These are phyloP conservation scores for Subacronicta megacephala DNA, from an alignment of 2,888 invertebrate genomes.

Conservation along the genomic window DNA sequence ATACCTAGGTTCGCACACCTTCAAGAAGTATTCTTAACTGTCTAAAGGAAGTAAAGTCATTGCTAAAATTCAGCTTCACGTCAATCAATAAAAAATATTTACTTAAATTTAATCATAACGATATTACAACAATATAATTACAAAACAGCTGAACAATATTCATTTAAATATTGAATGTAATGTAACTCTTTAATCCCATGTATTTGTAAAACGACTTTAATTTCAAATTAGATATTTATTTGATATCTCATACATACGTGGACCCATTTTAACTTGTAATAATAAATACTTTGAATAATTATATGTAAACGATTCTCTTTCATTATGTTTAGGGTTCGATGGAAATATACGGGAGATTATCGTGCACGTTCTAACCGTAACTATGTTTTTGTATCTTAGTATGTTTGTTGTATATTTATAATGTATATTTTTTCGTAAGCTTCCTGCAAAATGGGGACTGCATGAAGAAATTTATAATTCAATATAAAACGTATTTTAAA, in stretches of 20 bases:
- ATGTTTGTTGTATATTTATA: too few species aligned
- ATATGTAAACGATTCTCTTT: slow-evolving; percentile 68
- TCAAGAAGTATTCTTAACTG: too few species aligned
- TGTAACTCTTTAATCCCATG: slow-evolving; percentile 41
- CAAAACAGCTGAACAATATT: slow-evolving; percentile 28
- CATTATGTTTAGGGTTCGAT: slow-evolving; percentile 51
- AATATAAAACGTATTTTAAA: too few species aligned
- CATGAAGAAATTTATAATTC: too few species aligned
- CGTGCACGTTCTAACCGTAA: background rate
- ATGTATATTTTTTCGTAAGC: too few species aligned
- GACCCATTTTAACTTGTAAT: slow-evolving; percentile 52
- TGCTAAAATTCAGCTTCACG: too few species aligned
- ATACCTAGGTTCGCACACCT: too few species aligned
- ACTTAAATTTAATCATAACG: slow-evolving; percentile 27
- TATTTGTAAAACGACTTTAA: slow-evolving; percentile 40
- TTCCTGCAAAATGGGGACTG: too few species aligned
- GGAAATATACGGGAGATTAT: slow-evolving; percentile 34
- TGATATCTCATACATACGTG: slow-evolving; percentile 51
- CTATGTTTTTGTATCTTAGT: too few species aligned
- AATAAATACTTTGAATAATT: slow-evolving; percentile 67
- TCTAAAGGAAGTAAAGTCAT: too few species aligned
- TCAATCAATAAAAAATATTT: too few species aligned
- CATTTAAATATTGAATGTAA: slow-evolving; percentile 40
- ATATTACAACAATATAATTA: slow-evolving; percentile 7
- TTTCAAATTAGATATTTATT: slow-evolving; percentile 54